Evolutionary conservation across 2,797 vertebrate genomes (phyloP).

Genomic region (Pygocentrus nattereri): DNA sequence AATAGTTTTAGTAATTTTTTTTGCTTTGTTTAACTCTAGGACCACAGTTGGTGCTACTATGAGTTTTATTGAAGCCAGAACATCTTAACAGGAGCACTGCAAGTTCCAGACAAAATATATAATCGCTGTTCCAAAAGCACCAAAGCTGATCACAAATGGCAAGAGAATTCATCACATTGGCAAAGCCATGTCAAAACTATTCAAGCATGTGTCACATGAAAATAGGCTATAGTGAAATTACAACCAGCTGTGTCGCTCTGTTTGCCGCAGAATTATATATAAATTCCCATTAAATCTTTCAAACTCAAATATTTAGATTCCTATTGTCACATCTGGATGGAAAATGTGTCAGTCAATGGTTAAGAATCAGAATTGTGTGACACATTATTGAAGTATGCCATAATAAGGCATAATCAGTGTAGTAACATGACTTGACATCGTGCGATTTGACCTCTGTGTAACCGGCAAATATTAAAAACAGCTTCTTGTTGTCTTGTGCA

Average conservation of each 20-base stretch:
- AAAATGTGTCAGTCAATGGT: not conserved
- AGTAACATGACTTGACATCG: conserved; percentile 1
- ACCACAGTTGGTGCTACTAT: conserved; percentile 30
- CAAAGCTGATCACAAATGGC: conserved; percentile 2
- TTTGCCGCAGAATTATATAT: conserved; percentile 16
- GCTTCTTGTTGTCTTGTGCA: not conserved
- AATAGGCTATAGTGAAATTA: not conserved
- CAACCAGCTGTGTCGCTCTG: conserved; percentile 21
- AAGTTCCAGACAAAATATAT: conserved; percentile 3
- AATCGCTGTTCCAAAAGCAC: not conserved
- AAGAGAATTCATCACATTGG: not conserved
- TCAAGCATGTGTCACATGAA: not conserved
- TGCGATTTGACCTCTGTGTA: not conserved
- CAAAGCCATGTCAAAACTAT: conserved; percentile 5
- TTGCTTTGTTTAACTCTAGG: too few species aligned
- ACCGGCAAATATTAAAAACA: not conserved
- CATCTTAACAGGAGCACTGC: not conserved
- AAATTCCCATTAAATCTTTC: conserved; percentile 26
- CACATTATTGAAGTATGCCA: not conserved
- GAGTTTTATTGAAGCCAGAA: conserved; percentile 24
- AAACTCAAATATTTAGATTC: not conserved
- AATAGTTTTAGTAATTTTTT: too few species aligned
- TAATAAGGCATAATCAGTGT: not conserved
- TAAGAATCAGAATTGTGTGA: not conserved
- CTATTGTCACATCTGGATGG: conserved; percentile 9